These are phyloP conservation scores for Taenioides sp. DNA, from an alignment of 2,797 vertebrate genomes.

Conservation along the genomic window DNA sequence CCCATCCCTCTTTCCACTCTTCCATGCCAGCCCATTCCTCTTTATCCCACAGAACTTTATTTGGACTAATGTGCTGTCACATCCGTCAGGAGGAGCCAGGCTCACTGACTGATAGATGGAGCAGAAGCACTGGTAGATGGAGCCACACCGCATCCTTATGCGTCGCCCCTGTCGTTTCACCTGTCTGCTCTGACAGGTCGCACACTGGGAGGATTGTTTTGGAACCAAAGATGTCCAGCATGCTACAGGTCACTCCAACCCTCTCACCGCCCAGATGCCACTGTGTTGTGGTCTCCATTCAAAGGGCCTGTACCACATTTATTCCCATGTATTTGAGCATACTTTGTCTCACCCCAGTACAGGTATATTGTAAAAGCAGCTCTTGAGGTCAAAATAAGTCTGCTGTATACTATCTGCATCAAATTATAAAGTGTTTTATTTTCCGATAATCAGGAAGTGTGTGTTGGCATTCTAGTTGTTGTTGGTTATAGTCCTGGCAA, in stretches of 20 bases:
- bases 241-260: slow-evolving; percentile 11
- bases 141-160: slow-evolving; percentile 1
- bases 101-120: slow-evolving; percentile 48
- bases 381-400: too few species aligned
- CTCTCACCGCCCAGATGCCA: neutral
- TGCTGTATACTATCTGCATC: too few species aligned
- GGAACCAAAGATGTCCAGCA: slow-evolving; percentile 24
- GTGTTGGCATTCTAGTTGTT: too few species aligned
- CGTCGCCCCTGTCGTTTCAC: slow-evolving; percentile 17
- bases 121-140: slow-evolving; percentile 22
- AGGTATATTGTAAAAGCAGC: too few species aligned
- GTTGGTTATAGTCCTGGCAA: too few species aligned
- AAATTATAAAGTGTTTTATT: too few species aligned
- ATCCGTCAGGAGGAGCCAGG: slow-evolving; percentile 34
- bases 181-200: slow-evolving; percentile 7
- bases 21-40: slow-evolving; percentile 45
- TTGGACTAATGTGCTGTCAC: slow-evolving; percentile 57
- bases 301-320: too few species aligned
- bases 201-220: slow-evolving; percentile 15
- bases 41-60: slow-evolving; percentile 54
- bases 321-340: too few species aligned
- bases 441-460: too few species aligned
- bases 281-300: neutral
- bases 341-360: too few species aligned
- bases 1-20: slow-evolving; percentile 17